phyloP scores from a whole-genome alignment of 2,113 vertebrate genomes.

The Pipra filicauda region DNA sequence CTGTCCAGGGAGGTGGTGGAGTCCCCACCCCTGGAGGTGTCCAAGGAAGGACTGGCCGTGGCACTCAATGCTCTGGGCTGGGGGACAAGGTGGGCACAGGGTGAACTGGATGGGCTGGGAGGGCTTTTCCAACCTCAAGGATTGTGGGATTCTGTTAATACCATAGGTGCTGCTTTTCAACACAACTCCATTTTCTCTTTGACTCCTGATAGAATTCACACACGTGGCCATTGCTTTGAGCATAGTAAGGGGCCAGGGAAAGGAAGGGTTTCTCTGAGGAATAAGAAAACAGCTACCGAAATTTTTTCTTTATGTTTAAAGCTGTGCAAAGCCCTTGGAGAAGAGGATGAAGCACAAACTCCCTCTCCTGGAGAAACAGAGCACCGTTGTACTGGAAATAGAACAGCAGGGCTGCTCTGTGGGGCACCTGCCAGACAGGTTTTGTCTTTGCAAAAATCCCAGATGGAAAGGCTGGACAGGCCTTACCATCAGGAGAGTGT shows the following conservation, averaged over 20 bases:
- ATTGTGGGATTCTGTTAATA: not conserved
- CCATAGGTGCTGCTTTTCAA: not conserved
- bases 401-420: not conserved
- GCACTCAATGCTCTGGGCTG: not conserved
- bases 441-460: not conserved
- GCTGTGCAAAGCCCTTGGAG: not conserved
- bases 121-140: not conserved
- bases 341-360: not conserved
- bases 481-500: not conserved
- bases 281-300: not conserved
- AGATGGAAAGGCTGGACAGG: not conserved
- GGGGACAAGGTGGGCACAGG: not conserved
- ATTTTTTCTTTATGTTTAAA: not conserved
- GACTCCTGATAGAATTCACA: not conserved
- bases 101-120: fast-evolving
- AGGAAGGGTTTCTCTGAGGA: not conserved
- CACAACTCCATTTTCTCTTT: not conserved
- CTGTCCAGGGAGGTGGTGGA: not conserved
- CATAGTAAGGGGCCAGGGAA: not conserved
- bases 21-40: not conserved
- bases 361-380: not conserved
- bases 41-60: not conserved
- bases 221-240: fast-evolving
- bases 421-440: not conserved
- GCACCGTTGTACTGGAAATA: not conserved